Evolutionary conservation across 1,140 invertebrate species (phyloP), one percentile per base, ranked within the genome.

Genomic region (Nasonia vitripennis): DNA sequence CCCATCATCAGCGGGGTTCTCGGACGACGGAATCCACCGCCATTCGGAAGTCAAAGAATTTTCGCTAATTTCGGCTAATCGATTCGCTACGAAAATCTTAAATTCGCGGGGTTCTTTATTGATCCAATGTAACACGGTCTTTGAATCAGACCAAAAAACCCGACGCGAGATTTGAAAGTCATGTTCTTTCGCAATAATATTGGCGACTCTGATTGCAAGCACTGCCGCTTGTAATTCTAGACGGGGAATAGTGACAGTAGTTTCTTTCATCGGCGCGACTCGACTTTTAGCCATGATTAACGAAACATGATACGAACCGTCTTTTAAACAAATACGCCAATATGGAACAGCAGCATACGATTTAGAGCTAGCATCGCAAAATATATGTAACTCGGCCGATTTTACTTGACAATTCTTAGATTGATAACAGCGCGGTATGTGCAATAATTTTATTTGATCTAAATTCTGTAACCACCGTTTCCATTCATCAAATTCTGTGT

Each of bases 101-200:
- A 27, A 27, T 27, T 27, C 27, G 27, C 27, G 27, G 27, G 27
- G 27, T 27, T 27, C 27, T 27, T 27, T 27, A 27, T 27, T 27
- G 27, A 27, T 27, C 27, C 27, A 27, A 27, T 27, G 1, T 27
- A 27, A 27, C 27, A 27, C 27, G 2, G n/a, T 41, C 2, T 9
- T n/a, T 17, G 78, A 79, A 79, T 79, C 78, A 2, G 78, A 67
- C 78, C 78, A 79, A 67, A 67, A 79, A 1, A 37, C 20, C 17
- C 51, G 3, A 27, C 12, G 12, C 2, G 20, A 6, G 4, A 67
- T 41, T 17, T 79, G 31, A 17, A 68, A 34, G 3, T 79, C 9
- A 2, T 45, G 34, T 37, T 79, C 78, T 37, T 41, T 68, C 6
- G 10, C 1, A 20, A 79, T 37, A 10, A 37, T 12, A 9, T 34